These are phyloP conservation scores for Drosophila suzukii DNA, from an alignment of 1,140 invertebrate genomes.

Conservation along the genomic window DNA sequence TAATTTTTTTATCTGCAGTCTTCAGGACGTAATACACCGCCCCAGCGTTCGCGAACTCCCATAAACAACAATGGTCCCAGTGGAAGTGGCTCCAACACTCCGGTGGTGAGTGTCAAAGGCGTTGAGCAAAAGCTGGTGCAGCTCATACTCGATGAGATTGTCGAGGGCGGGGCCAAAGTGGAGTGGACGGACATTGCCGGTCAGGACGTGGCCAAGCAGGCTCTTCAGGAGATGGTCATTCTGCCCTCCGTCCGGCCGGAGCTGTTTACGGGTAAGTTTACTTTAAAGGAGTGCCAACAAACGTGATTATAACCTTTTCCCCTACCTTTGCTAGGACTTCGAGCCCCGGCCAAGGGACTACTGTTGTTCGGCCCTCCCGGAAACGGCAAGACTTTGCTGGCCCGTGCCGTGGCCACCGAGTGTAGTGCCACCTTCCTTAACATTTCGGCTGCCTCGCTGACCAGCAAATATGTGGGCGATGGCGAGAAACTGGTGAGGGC, in stretches of 20 bases:
- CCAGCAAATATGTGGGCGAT: slow-evolving; percentile 99
- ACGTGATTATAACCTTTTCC: not conserved
- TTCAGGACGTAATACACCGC: slow-evolving; percentile 85
- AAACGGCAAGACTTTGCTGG: slow-evolving; percentile 95
- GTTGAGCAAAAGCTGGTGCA: slow-evolving; percentile 96
- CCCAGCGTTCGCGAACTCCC: slow-evolving; percentile 79
- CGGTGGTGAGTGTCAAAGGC: slow-evolving; percentile 87
- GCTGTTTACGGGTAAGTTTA: slow-evolving; percentile 94
- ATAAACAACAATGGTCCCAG: slow-evolving; percentile 76
- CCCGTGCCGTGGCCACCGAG: slow-evolving; percentile 95
- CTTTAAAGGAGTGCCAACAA: too few relatives aligned
- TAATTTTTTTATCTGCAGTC: slow-evolving; percentile 71
- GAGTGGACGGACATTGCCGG: slow-evolving; percentile 97
- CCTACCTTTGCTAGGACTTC: slow-evolving; percentile 48
- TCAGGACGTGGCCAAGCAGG: slow-evolving; percentile 96
- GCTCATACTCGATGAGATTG: slow-evolving; percentile 90
- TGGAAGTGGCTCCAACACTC: slow-evolving; percentile 85
- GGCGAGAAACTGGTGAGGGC: slow-evolving; percentile 98
- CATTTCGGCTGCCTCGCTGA: slow-evolving; percentile 98
- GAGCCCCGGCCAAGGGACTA: slow-evolving; percentile 95
- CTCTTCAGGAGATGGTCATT: slow-evolving; percentile 98
- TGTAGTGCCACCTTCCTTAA: slow-evolving; percentile 98
- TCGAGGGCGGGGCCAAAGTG: slow-evolving; percentile 91
- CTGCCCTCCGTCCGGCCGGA: slow-evolving; percentile 97
- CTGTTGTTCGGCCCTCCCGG: slow-evolving; percentile 96